Conservation (phyloP, 2,797 vertebrate species). For the Botia kubotai region DNA sequence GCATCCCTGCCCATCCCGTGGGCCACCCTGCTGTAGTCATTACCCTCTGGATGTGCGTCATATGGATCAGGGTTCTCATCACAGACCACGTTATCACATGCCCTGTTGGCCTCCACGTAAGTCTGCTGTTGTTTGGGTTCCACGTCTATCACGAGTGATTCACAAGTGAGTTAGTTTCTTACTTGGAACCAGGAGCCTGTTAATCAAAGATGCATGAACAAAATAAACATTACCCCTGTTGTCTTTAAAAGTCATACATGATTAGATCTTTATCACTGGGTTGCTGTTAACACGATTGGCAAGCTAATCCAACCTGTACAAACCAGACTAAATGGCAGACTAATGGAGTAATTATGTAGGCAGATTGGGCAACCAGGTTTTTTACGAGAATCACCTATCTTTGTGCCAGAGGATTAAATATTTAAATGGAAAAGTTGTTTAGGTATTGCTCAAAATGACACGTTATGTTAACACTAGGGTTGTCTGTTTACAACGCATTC, state of each 20-base stretch:
- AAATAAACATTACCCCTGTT: neutral
- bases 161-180: neutral
- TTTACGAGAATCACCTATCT: neutral
- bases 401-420: neutral
- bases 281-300: neutral
- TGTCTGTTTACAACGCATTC: neutral
- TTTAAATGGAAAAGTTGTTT: neutral
- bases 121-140: slow-evolving; percentile 50
- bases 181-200: neutral
- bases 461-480: neutral
- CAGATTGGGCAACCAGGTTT: neutral
- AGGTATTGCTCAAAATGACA: neutral
- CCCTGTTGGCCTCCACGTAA: slow-evolving; percentile 67
- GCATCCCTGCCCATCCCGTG: slow-evolving; percentile 67
- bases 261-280: neutral
- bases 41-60: slow-evolving; percentile 66
- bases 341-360: neutral
- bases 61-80: slow-evolving; percentile 59
- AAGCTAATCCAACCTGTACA: neutral
- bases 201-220: neutral
- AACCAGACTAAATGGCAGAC: neutral
- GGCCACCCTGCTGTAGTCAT: slow-evolving; percentile 69
- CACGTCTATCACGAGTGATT: neutral
- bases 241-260: neutral
- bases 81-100: slow-evolving; percentile 31